Base-by-base conservation (phyloP, 2,888 invertebrate species). In the Ophion ventricosus region DNA sequence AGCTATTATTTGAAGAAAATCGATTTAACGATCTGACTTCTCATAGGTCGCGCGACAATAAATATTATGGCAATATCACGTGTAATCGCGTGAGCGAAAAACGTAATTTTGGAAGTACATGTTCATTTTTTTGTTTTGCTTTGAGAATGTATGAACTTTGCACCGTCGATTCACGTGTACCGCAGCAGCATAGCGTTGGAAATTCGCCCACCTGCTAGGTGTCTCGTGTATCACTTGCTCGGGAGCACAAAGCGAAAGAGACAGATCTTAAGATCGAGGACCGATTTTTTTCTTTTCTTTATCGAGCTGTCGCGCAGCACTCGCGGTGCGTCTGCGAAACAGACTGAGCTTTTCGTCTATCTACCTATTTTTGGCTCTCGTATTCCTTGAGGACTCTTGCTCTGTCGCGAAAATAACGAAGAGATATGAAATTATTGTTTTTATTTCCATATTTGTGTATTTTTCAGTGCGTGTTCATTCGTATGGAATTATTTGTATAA, bases 201-300 rank as follows among this genome's bases (percentile, higher is more conserved):
- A 78, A 80, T 72, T 73, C 63, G 69, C 49, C 4, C 80, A 80
- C 83, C 83, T 80, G 77, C 83, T 29, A 80, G 83, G 77, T 80
- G 77, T 69, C 67, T 17, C 40, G 70, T 77, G 49, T 25, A 75
- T 70, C 74, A 76, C 72, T 80, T 54, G 77, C 69, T 77, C 63
- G 67, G 20, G 25, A 23, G 76, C 66, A 77, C 73, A 84, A 77
- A 80, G 73, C 69, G 14, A 49, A 49, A 49, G 3, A 49, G 17
- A 49, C 17, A 14, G 49, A 49, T 49, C 49, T 17, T 17, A 49
- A 49, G 17, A 17, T 49, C 14, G 49, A 17, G 49, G 17, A 4
- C 0, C 2, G 49, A 49, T 49, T 49, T 49, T 49, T 17, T 49
- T 49, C 11, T 43, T 11, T 1, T 43, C 1, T 11, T 49, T 49